Evolutionary conservation across 2,113 vertebrate genomes (phyloP).

Genomic region (Callaeas wilsoni): DNA sequence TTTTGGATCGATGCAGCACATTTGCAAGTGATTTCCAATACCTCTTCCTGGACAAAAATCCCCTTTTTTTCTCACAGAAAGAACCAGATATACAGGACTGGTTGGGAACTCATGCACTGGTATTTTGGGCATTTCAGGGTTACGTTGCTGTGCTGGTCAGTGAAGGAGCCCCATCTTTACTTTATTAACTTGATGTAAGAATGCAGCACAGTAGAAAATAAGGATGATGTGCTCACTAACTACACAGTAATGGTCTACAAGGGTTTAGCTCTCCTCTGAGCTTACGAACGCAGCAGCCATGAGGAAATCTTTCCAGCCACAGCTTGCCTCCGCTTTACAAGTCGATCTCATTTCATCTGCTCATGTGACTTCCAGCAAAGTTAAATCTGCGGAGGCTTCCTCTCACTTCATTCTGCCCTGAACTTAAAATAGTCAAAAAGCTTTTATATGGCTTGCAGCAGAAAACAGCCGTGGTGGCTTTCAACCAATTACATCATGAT

Average conservation of each 20-base stretch:
- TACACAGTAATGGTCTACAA: background rate
- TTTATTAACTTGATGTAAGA: background rate
- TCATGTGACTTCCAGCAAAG: slow-evolving; percentile 64
- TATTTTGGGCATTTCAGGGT: background rate
- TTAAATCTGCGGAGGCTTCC: slow-evolving; percentile 57
- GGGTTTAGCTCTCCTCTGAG: slow-evolving; percentile 37
- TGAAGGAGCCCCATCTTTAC: background rate
- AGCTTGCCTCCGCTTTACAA: slow-evolving; percentile 20
- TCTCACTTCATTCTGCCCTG: slow-evolving; percentile 52
- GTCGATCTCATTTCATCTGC: slow-evolving; percentile 52
- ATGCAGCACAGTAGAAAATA: background rate
- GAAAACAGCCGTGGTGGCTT: slow-evolving; percentile 36
- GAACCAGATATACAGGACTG: background rate
- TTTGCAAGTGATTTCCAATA: background rate
- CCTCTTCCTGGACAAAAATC: background rate
- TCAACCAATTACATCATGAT: slow-evolving; percentile 55
- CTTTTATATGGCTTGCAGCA: slow-evolving; percentile 21
- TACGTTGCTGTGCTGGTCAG: background rate
- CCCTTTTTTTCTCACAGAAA: background rate
- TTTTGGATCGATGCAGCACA: background rate
- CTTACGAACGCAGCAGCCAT: background rate
- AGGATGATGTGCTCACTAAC: background rate
- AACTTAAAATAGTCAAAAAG: slow-evolving; percentile 39
- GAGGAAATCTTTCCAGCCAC: slow-evolving; percentile 59
- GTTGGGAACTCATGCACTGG: background rate